Conservation (phyloP, 2,113 vertebrate species). For the Engystomops pustulosus region DNA sequence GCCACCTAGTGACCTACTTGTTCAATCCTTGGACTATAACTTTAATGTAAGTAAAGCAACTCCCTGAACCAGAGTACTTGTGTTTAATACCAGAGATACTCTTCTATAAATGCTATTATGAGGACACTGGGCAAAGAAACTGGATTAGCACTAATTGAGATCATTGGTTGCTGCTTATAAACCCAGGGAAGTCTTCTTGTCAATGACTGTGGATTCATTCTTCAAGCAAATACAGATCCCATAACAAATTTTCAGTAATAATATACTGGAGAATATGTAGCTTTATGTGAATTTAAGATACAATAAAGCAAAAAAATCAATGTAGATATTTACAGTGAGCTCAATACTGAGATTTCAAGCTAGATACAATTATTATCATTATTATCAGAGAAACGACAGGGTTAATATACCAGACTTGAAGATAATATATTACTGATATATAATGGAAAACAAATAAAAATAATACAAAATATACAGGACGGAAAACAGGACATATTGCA, state of each 20-base stretch:
- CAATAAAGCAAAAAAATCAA: not conserved
- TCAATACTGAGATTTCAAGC: no score
- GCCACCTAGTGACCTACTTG: not conserved
- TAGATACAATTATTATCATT: no score
- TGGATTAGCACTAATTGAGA: conserved; percentile 5
- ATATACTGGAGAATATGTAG: not conserved
- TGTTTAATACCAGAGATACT: not conserved
- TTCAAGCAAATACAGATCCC: not conserved
- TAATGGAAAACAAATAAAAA: no score
- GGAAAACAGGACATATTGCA: no score
- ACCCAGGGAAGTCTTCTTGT: conserved; percentile 12
- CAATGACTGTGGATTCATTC: not conserved
- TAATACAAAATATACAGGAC: no score
- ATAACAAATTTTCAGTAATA: not conserved
- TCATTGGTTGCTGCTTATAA: conserved; percentile 9
- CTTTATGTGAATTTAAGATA: not conserved
- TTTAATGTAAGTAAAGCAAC: not conserved
- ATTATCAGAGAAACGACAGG: no score
- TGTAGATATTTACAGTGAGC: no score
- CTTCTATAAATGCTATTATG: not conserved
- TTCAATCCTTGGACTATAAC: not conserved
- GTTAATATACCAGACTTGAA: no score
- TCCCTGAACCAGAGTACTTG: not conserved
- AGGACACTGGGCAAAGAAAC: not conserved
- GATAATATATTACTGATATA: no score